Conservation (phyloP, 2,113 vertebrate genomes). For the Myrmecophaga tridactyla region DNA sequence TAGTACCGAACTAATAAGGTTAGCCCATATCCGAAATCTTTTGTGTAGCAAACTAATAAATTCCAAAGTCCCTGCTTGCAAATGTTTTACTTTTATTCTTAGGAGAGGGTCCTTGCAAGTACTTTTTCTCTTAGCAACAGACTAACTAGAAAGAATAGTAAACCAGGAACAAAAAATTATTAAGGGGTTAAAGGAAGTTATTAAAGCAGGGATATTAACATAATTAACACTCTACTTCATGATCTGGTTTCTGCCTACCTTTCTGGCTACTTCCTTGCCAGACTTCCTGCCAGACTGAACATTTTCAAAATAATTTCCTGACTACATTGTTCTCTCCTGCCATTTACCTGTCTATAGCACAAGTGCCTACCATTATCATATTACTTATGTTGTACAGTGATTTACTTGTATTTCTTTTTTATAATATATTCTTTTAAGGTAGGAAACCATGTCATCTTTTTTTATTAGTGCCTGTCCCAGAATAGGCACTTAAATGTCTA, state of each 20-base stretch:
- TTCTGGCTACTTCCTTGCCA: neutral
- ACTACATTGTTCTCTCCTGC: neutral
- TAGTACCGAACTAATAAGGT: neutral
- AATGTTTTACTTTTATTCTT: neutral
- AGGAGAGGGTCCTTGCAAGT: conserved; percentile 9
- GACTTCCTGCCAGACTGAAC: neutral
- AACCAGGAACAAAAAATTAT: conserved; percentile 1
- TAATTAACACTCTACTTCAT: neutral
- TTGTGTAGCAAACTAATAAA: neutral
- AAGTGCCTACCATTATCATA: neutral
- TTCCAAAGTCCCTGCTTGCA: neutral
- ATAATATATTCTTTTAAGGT: conserved; percentile 38
- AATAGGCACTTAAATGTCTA: neutral
- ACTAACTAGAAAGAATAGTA: too few species aligned
- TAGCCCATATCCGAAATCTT: neutral
- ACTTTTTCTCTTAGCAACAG: neutral
- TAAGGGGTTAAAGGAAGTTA: neutral
- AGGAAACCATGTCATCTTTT: neutral
- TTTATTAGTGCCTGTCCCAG: neutral
- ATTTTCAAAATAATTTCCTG: conserved; percentile 1
- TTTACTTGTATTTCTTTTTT: neutral
- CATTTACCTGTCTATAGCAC: neutral
- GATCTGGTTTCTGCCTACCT: neutral
- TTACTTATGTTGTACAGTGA: neutral
- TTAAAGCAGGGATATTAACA: neutral